Percentiles rank a stretch among this genome's conserved stretches.
Conservation (phyloP, 2,797 vertebrate genomes). For the Takifugu rubripes region DNA sequence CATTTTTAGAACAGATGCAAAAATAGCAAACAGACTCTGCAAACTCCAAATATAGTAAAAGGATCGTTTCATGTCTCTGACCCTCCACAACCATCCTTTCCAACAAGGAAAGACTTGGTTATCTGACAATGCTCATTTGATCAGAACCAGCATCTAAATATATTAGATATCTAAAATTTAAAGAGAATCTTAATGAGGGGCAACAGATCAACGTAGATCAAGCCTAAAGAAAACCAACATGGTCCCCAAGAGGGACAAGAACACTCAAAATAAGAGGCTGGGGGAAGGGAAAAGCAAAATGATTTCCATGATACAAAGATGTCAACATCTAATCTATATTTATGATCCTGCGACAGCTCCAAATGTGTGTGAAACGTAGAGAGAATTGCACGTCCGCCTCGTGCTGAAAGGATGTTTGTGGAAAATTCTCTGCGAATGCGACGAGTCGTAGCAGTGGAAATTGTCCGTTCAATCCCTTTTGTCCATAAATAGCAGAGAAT, state of each 20-base stretch:
- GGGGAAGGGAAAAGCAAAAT: background rate
- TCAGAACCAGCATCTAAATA: constrained; percentile 16
- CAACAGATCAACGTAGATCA: constrained; percentile 31
- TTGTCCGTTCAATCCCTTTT: no score
- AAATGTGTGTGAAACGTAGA: no score
- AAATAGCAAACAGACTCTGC: background rate
- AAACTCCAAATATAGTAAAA: background rate
- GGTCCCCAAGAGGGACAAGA: constrained; percentile 30
- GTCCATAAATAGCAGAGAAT: no score
- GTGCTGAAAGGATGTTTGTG: no score
- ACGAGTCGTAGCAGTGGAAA: no score
- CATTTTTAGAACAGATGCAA: no score
- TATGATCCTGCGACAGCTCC: no score
- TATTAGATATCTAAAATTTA: constrained; percentile 14
- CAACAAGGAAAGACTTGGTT: constrained; percentile 14
- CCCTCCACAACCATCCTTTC: background rate
- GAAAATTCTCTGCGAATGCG: no score
- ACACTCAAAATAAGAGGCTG: constrained; percentile 11
- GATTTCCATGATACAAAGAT: background rate
- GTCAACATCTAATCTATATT: background rate
- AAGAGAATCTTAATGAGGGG: constrained; percentile 30
- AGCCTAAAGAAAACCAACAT: constrained; percentile 34
- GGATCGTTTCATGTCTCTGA: background rate
- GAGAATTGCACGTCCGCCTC: background rate
- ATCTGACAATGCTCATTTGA: constrained; percentile 4